These are phyloP conservation scores for Agriotes lineatus DNA, from an alignment of 2,888 invertebrate species.

Conservation along the genomic window DNA sequence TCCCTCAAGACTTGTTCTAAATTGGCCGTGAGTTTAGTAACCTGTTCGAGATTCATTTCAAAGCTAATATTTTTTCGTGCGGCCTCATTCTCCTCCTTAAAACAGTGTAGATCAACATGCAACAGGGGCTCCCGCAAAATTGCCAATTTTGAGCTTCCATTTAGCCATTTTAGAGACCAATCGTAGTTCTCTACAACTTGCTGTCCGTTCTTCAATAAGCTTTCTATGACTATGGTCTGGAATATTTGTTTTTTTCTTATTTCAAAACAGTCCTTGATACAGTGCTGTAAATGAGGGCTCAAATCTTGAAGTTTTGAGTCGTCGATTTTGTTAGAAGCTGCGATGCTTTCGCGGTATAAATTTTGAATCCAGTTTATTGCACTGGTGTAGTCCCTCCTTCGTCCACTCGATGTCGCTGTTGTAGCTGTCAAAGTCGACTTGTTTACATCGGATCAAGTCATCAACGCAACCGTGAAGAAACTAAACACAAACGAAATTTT, in stretches of 20 bases:
- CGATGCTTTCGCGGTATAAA: conserved; percentile 54
- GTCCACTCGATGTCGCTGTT: conserved; percentile 62
- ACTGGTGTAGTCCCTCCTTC: conserved; percentile 55
- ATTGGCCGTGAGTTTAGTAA: conserved; percentile 56
- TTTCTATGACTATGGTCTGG: conserved; percentile 54
- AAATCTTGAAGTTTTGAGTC: conserved; percentile 48
- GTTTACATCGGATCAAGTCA: conserved; percentile 56
- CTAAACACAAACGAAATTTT: too few species aligned
- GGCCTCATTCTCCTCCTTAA: conserved; percentile 44
- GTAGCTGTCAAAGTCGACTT: conserved; percentile 54
- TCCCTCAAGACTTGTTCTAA: conserved; percentile 51
- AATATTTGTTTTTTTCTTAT: conserved; percentile 60
- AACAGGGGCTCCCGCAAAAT: conserved; percentile 66
- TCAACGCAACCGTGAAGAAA: conserved; percentile 63
- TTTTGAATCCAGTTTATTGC: conserved; percentile 57
- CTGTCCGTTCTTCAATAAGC: conserved; percentile 58
- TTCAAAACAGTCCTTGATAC: conserved; percentile 57
- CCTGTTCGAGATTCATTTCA: conserved; percentile 60
- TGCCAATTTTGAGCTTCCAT: conserved; percentile 68
- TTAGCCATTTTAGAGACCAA: conserved; percentile 69
- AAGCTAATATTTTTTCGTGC: conserved; percentile 56
- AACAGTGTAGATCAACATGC: conserved; percentile 65
- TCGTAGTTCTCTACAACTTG: conserved; percentile 67
- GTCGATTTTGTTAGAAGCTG: conserved; percentile 40
- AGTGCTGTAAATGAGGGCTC: conserved; percentile 28